Conservation (phyloP, 1,140 invertebrate species). For the Panagrolaimus sp. region DNA sequence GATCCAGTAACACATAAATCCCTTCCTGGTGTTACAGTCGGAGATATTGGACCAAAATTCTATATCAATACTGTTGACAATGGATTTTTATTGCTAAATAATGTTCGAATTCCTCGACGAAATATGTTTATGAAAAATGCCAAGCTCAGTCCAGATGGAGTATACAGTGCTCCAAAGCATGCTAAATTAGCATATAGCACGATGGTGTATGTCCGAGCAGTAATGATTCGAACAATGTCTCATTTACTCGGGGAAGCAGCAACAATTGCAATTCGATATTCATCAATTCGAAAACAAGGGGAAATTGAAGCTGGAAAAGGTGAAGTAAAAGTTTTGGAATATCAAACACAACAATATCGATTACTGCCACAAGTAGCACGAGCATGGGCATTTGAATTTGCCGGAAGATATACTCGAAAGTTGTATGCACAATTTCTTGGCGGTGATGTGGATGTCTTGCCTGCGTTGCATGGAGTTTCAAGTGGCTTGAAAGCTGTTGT, state of each 20-base stretch:
- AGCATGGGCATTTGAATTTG: conserved; percentile 70
- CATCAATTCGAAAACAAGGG: conserved; percentile 59
- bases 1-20: conserved; percentile 73
- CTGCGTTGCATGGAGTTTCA: conserved; percentile 72
- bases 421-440: conserved; percentile 74
- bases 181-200: conserved; percentile 84
- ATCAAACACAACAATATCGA: conserved; percentile 84
- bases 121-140: conserved; percentile 90
- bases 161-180: conserved; percentile 74
- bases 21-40: conserved; percentile 73
- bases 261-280: conserved; percentile 68
- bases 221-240: conserved; percentile 34
- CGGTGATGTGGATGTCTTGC: conserved; percentile 64
- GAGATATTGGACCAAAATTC: conserved; percentile 85
- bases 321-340: conserved; percentile 83
- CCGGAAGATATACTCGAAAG: conserved; percentile 71
- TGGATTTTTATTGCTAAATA: conserved; percentile 65
- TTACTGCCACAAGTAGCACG: conserved; percentile 74
- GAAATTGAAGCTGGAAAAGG: conserved; percentile 50
- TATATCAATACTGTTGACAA: conserved; percentile 59
- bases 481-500: conserved; percentile 82
- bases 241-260: conserved; percentile 48
- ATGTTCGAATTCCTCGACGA: conserved; percentile 75
- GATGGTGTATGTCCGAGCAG: conserved; percentile 28
- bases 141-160: conserved; percentile 70